phyloP scores from a whole-genome alignment of 2,888 invertebrate species.

The Rotaria macrura region DNA sequence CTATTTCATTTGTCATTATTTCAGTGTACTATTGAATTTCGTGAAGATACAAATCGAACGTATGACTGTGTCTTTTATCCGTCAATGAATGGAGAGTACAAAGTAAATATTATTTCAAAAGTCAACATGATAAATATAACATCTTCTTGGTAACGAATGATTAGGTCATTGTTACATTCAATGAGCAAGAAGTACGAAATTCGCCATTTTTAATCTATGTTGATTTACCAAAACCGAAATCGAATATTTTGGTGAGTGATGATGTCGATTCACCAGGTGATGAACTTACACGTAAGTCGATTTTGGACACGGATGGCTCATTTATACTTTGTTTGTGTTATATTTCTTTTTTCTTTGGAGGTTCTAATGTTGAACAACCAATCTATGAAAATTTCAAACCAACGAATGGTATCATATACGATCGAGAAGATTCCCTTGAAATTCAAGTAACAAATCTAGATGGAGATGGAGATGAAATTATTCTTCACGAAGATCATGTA shows the following conservation, averaged over 20 bases:
- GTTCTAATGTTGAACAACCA: background rate
- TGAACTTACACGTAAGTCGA: background rate
- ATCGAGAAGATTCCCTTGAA: background rate
- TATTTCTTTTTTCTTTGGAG: no score
- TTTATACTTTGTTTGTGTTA: no score
- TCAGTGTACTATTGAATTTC: constrained; percentile 66
- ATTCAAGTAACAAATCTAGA: background rate
- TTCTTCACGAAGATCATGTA: background rate
- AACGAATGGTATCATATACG: background rate
- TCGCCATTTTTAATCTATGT: constrained; percentile 67
- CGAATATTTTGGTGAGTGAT: background rate
- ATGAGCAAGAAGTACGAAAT: constrained; percentile 67
- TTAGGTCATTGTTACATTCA: constrained; percentile 62
- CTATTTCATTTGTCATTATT: constrained; percentile 33
- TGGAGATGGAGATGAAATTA: background rate
- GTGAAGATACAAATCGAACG: constrained; percentile 70
- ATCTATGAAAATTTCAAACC: background rate
- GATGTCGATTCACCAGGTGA: background rate
- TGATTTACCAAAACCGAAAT: constrained; percentile 45
- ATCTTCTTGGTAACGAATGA: no score
- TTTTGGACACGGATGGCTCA: background rate
- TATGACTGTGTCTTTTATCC: constrained; percentile 71
- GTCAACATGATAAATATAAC: no score
- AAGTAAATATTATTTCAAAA: constrained; percentile 44
- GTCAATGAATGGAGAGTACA: constrained; percentile 64